These are phyloP conservation scores for Ianthella basta DNA, from an alignment of 37 sponge, comb jelly and placozoan genomes.

Conservation along the genomic window DNA sequence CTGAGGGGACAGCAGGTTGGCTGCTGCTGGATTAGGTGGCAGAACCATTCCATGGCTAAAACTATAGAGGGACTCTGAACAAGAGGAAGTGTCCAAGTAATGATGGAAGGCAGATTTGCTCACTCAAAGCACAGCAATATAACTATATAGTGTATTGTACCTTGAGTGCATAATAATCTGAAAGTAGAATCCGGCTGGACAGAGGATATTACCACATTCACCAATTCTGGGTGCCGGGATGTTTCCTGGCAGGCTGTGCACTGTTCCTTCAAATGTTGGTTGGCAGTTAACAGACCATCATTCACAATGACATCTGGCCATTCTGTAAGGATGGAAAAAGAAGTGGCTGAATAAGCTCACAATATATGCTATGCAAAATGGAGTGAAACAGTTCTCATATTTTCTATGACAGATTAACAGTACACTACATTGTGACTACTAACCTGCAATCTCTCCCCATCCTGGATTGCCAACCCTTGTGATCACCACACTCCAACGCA, in stretches of 20 bases:
- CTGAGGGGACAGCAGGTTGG: constrained; percentile 28
- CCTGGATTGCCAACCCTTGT: constrained; percentile 76
- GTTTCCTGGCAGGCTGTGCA: constrained; percentile 52
- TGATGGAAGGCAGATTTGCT: background rate
- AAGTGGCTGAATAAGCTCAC: background rate
- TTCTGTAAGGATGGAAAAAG: constrained; percentile 37
- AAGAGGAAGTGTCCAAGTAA: background rate
- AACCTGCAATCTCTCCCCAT: constrained; percentile 45
- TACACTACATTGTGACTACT: background rate
- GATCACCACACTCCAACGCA: constrained; percentile 72
- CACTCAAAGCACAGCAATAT: background rate
- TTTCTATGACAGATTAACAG: background rate
- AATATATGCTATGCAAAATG: background rate
- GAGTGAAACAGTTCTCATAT: background rate
- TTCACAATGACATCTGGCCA: constrained; percentile 65
- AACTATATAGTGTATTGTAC: constrained; percentile 19
- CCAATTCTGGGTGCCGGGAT: constrained; percentile 46
- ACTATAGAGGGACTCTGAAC: constrained; percentile 42
- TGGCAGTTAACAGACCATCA: constrained; percentile 76
- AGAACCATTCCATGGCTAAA: constrained; percentile 69
- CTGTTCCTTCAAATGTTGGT: constrained; percentile 50
- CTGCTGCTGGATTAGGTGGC: constrained; percentile 58
- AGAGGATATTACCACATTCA: constrained; percentile 70
- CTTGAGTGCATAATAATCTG: constrained; percentile 56
- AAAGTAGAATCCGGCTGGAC: constrained; percentile 76